Base-by-base conservation (phyloP, 2,888 invertebrate genomes). In the Ormyrus pomaceus region DNA sequence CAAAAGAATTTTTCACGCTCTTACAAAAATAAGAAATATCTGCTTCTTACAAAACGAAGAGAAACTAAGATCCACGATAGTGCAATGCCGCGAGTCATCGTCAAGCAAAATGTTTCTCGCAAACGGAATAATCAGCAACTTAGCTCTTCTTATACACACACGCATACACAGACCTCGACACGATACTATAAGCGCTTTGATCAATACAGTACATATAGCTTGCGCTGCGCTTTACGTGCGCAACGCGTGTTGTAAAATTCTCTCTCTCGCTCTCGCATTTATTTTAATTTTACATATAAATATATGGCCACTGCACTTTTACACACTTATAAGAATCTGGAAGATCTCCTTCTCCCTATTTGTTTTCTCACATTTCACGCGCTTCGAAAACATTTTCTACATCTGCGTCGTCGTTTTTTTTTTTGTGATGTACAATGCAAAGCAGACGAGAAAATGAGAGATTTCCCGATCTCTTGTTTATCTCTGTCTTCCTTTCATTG, bases 221-320 rank as follows among this genome's bases (percentile, higher is more conserved):
- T 56, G 8, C 19, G 34, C 48, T 46, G 34, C 34, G 34, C 46
- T 51, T 45, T 62, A 51, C 53, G n/a, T 55, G n/a, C 51, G 56
- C 13, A 50, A 34, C 34, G 55, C 51, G 64, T 55, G 46, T n/a
- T 58, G 51, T 62, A 62, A 69, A 68, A 50, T 13, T 58, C 34
- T 69, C 46, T 68, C 55, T 58, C 61, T 73, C 46, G 1, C 10
- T 46, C 45, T 64, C 45, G 59, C 46, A 7, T 64, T 75, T 48
- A 72, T 66, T 78, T 68, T 65, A 59, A 72, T 62, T 82, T 77
- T 71, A 78, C 62, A 76, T 55, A 74, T 69, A 79, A 61, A 77
- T 78, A 81, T 78, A 81, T 81, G 81, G 78, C 78, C 81, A 70
- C 74, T 75, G 48, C 75, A 71, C 78, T 78, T 64, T 64, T 65